Evolutionary conservation across 2,113 vertebrate species (phyloP).

Genomic region (Agapornis roseicollis): DNA sequence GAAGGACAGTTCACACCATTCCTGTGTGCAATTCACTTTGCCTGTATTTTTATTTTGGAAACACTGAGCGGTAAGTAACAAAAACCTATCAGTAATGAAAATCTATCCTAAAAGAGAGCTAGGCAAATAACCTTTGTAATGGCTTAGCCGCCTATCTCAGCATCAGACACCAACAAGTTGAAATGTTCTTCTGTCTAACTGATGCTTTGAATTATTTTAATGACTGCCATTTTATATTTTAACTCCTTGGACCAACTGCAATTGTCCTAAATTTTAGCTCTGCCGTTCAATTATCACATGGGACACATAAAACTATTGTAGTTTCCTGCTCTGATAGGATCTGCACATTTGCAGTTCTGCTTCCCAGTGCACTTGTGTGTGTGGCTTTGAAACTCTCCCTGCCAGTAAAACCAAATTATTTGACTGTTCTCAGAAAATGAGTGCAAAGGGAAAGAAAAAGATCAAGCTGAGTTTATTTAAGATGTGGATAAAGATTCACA

Average conservation of each 20-base stretch:
- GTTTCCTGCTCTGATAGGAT: neutral
- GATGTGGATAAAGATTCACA: neutral
- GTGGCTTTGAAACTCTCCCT: neutral
- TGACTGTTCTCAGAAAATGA: neutral
- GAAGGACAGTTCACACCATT: neutral
- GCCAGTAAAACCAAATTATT: neutral
- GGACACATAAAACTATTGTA: neutral
- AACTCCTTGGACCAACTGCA: neutral
- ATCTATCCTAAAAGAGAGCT: neutral
- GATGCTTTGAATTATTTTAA: neutral
- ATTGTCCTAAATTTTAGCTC: neutral
- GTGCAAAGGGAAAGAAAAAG: slow-evolving; percentile 7
- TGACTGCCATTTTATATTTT: neutral
- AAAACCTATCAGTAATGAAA: neutral
- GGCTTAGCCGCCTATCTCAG: neutral
- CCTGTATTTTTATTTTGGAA: neutral
- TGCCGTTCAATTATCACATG: neutral
- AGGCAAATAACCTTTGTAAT: neutral
- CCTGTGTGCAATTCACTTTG: neutral
- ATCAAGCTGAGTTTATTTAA: slow-evolving; percentile 31
- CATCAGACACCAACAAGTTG: neutral
- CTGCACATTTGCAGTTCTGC: neutral
- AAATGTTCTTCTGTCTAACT: neutral
- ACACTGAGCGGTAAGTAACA: neutral
- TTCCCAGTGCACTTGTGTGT: neutral